These are phyloP conservation scores for Melanotaenia nigrans DNA, from an alignment of 2,797 vertebrate genomes.

Conservation along the genomic window DNA sequence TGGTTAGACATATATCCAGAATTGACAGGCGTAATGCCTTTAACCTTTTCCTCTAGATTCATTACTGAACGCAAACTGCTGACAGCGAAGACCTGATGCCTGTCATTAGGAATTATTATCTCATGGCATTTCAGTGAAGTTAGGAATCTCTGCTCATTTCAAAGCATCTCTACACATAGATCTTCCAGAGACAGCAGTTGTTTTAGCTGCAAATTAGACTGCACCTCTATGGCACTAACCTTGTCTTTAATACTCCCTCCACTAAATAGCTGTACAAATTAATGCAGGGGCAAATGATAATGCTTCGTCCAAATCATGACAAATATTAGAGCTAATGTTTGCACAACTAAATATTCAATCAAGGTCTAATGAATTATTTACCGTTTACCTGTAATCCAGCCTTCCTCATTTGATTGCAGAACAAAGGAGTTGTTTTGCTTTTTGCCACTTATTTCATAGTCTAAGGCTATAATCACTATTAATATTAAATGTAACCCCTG, in stretches of 20 bases:
- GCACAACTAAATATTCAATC: constrained; percentile 43
- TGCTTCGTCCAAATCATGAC: constrained; percentile 18
- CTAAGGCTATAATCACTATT: constrained; percentile 31
- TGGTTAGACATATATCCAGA: constrained; percentile 54
- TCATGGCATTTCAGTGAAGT: constrained; percentile 42
- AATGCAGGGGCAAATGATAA: constrained; percentile 17
- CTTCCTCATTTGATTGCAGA: constrained; percentile 27
- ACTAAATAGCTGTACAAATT: background rate
- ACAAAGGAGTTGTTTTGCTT: background rate
- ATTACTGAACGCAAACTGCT: constrained; percentile 30
- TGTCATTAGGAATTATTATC: constrained; percentile 55
- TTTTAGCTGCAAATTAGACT: constrained; percentile 20
- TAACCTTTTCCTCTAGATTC: constrained; percentile 63
- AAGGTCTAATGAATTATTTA: constrained; percentile 58
- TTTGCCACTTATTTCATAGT: constrained; percentile 29
- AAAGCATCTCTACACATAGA: constrained; percentile 1
- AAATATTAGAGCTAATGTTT: constrained; percentile 13
- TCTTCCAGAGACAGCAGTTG: constrained; percentile 8
- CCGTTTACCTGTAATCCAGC: constrained; percentile 23
- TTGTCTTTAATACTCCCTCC: background rate
- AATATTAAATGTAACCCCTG: constrained; percentile 46
- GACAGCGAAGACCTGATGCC: constrained; percentile 37
- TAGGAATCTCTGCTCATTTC: constrained; percentile 14
- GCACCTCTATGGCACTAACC: background rate
- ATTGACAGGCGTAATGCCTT: constrained; percentile 51